Conservation (phyloP, 1,140 invertebrate species). For the Sipha flava region DNA sequence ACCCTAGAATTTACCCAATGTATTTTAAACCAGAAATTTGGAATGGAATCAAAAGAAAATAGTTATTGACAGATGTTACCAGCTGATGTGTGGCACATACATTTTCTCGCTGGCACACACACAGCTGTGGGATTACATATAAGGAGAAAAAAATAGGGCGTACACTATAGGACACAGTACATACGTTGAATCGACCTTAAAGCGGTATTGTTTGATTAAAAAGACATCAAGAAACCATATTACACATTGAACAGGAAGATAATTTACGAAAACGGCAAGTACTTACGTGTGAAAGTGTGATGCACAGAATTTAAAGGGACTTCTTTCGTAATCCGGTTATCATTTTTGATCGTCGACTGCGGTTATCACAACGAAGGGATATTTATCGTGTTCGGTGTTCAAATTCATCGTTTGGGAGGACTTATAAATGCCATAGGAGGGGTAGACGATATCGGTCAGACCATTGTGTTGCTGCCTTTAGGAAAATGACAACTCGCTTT, state of each 20-base stretch:
- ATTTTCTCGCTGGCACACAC: neutral
- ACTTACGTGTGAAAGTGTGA: slow-evolving; percentile 27
- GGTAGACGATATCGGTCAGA: neutral
- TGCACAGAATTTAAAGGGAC: slow-evolving; percentile 6
- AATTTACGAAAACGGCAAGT: neutral
- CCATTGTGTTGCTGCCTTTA: no score
- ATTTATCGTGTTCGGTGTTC: neutral
- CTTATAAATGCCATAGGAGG: neutral
- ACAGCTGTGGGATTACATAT: neutral
- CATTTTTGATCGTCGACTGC: neutral
- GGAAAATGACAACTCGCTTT: neutral
- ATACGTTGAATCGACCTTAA: neutral
- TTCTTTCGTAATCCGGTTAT: slow-evolving; percentile 16
- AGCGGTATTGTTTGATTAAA: neutral
- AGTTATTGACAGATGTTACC: slow-evolving; percentile 16
- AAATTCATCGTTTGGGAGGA: neutral
- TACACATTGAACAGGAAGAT: neutral
- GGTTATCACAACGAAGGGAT: slow-evolving; percentile 4
- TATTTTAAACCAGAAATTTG: neutral
- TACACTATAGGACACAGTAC: neutral
- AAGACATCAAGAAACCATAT: neutral
- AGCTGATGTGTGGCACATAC: slow-evolving; percentile 26
- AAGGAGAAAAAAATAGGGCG: slow-evolving; percentile 7
- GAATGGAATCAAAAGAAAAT: neutral
- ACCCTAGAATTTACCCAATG: neutral